phyloP scores from a whole-genome alignment of 2,797 vertebrate species.

The Neomorphus geoffroyi region DNA sequence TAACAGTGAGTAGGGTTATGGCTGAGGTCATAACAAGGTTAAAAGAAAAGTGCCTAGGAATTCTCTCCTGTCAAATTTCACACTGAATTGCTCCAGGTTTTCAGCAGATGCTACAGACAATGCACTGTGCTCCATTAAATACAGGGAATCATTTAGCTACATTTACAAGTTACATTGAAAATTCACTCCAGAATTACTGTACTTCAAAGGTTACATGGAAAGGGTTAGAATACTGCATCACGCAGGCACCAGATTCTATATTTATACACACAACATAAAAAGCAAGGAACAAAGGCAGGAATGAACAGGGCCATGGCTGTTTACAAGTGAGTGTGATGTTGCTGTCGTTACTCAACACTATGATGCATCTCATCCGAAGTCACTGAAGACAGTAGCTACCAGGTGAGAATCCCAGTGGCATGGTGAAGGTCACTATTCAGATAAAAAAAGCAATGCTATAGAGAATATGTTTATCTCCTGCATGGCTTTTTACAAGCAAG shows the following conservation, averaged over 20 bases:
- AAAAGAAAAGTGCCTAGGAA: slow-evolving; percentile 61
- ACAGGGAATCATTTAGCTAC: slow-evolving; percentile 28
- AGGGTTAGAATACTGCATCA: not conserved
- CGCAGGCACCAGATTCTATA: not conserved
- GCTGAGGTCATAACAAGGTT: slow-evolving; percentile 55
- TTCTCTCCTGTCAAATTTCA: slow-evolving; percentile 57
- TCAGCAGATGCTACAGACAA: slow-evolving; percentile 38
- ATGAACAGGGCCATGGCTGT: not conserved
- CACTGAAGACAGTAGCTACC: not conserved
- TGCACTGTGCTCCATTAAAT: not conserved
- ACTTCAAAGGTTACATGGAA: not conserved
- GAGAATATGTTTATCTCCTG: too few relatives aligned
- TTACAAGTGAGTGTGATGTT: not conserved
- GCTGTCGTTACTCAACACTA: not conserved
- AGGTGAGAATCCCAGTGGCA: not conserved
- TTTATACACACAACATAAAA: not conserved
- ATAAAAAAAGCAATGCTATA: too few relatives aligned
- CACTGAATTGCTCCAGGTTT: slow-evolving; percentile 25
- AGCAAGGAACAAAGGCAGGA: not conserved
- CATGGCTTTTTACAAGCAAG: not conserved
- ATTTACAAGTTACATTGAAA: slow-evolving; percentile 35
- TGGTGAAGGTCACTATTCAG: not conserved
- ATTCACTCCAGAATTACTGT: slow-evolving; percentile 19
- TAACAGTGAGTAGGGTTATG: slow-evolving; percentile 28
- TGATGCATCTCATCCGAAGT: not conserved